Base-by-base conservation (phyloP, 2,113 vertebrate species). In the Polypterus senegalus region DNA sequence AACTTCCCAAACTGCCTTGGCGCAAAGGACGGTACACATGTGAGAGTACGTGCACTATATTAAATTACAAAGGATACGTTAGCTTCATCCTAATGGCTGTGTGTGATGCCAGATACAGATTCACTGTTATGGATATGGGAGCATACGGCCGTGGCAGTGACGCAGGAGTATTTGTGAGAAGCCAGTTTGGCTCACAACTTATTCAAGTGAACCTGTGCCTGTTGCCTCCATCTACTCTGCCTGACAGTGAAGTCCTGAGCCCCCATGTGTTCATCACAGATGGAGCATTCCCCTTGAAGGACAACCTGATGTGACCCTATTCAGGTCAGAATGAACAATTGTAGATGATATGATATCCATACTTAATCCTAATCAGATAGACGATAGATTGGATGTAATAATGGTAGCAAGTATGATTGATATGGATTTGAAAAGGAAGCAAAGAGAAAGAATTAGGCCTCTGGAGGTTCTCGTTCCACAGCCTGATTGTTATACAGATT, bases 1-100 rank as follows among this genome's bases (percentile, higher is more conserved):
- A 69, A 69, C 47, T 69, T 69, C 27, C 64, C 67, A 4, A 66
- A 66, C 46, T 69, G 67, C n/a, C 54, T 54, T 9, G 64, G 63
- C 7, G 67, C 67, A 3, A 45, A 66, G 6, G 64, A 61, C 7
- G 60, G 64, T 1, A 63, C 61, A 48, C 67, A 69, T 9, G 67
- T 69, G 1, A 54, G 44, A 1, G 57, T 69, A 6, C 49, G 62
- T 11, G 59, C 63, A 2, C 67, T 64, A 6, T n/a, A 48, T 48
- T 44, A 57, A 27, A 72, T 45, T 66, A 74, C 47, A 68, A 70
- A n/a, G 63, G 63, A 0, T 65, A 47, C 9, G 70, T 66, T 11
- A 66, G 61, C 5, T 56, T 69, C 4, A 65, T 71, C 3, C 56
- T 71, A 3, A 9, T 71, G 54, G 64, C 63, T 1, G 61, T 66